These are phyloP conservation scores for Onychomys arenicola DNA, from an alignment of 2,797 vertebrate species.

Conservation along the genomic window DNA sequence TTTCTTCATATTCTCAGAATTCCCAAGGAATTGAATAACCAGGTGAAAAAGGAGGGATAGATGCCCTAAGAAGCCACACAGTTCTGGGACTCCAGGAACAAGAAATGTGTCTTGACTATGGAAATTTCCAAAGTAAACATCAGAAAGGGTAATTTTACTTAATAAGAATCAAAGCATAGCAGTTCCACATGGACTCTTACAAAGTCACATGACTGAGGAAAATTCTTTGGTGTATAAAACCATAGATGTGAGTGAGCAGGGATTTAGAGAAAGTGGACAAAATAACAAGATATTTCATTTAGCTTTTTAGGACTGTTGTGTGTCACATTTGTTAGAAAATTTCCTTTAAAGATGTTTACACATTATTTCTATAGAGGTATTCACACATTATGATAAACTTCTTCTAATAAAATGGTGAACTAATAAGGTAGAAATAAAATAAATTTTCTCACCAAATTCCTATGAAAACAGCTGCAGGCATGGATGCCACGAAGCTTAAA, in stretches of 20 bases:
- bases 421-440: not conserved
- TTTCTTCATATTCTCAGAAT: not conserved
- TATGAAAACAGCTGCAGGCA: not conserved
- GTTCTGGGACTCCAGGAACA: not conserved
- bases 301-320: not conserved
- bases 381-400: not conserved
- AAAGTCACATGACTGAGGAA: not conserved
- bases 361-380: not conserved
- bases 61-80: not conserved
- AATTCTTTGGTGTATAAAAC: not conserved
- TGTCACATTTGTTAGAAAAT: not conserved
- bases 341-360: not conserved
- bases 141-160: not conserved
- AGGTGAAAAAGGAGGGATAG: not conserved
- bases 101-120: not conserved
- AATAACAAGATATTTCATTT: not conserved
- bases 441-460: slow-evolving; percentile 19
- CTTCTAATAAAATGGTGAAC: not conserved
- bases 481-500: not conserved
- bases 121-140: not conserved
- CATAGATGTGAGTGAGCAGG: not conserved
- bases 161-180: not conserved
- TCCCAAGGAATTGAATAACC: not conserved
- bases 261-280: not conserved
- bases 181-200: not conserved